A percentile compares a stretch with the other conserved stretches of the same genome.
Conservation (phyloP, 37 sponge, comb jelly and placozoan species). For the Sycon ciliatum region DNA sequence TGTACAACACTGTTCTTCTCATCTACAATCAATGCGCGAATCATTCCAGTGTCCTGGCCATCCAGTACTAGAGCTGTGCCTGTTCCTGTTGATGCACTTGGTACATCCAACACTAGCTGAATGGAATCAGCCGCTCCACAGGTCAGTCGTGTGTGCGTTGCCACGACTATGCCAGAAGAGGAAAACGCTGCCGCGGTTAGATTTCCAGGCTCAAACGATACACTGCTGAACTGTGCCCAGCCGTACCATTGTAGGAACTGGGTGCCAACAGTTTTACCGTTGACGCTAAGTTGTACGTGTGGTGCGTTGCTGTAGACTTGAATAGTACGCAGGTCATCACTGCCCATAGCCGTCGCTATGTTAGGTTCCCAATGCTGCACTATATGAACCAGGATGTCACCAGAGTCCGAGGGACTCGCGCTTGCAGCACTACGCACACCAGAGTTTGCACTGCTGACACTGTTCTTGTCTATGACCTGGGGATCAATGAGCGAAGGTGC, state of each 20-base stretch:
- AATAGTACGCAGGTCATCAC: slow-evolving; percentile 19
- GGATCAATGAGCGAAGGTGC: not conserved
- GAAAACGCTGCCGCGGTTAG: slow-evolving; percentile 27
- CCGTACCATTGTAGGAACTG: slow-evolving; percentile 29
- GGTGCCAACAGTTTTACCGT: slow-evolving; percentile 36
- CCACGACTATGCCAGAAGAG: slow-evolving; percentile 1
- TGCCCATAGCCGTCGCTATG: not conserved
- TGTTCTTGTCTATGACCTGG: not conserved
- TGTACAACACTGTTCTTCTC: slow-evolving; percentile 27
- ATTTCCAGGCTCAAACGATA: slow-evolving; percentile 26
- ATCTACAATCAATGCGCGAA: slow-evolving; percentile 41
- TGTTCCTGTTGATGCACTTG: slow-evolving; percentile 36
- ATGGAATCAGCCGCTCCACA: slow-evolving; percentile 18
- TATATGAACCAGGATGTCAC: slow-evolving; percentile 43
- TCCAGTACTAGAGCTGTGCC: slow-evolving; percentile 42
- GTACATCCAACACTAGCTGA: slow-evolving; percentile 23
- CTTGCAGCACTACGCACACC: too few relatives aligned
- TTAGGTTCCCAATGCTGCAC: slow-evolving; percentile 35
- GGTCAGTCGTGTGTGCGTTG: slow-evolving; percentile 36
- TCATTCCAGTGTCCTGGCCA: slow-evolving; percentile 53
- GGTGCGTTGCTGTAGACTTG: slow-evolving; percentile 53
- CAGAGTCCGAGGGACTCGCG: too few relatives aligned
- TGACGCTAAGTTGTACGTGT: slow-evolving; percentile 31
- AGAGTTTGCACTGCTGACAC: not conserved
- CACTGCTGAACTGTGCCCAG: slow-evolving; percentile 34